Evolutionary conservation across 2,797 vertebrate species (phyloP).

Genomic region (Acestrorhynchus altus): DNA sequence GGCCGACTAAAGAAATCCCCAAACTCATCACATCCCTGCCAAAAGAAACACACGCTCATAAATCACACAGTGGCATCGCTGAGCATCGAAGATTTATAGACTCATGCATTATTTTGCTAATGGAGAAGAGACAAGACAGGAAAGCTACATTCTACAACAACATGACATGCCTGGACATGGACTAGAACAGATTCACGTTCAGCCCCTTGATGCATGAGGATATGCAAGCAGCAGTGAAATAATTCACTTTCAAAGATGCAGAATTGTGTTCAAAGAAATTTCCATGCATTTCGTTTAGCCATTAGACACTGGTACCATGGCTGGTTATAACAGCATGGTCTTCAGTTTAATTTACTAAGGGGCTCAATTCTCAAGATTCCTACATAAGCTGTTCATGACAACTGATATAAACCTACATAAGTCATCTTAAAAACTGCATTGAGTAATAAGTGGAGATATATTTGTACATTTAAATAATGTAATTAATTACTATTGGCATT

Average conservation of each 20-base stretch:
- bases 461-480: too few species aligned
- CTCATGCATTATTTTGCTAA: conserved; percentile 63
- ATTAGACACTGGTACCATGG: background rate
- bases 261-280: background rate
- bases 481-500: too few species aligned
- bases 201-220: background rate
- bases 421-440: too few species aligned
- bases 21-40: conserved; percentile 96
- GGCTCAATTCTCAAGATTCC: too few species aligned
- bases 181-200: conserved; percentile 36
- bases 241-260: background rate
- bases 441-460: too few species aligned
- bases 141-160: conserved; percentile 28
- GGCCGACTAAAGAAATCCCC: conserved; percentile 97
- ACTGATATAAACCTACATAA: too few species aligned
- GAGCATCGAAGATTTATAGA: conserved; percentile 58
- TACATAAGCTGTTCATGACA: too few species aligned
- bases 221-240: background rate
- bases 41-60: conserved; percentile 64
- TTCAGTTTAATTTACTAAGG: too few species aligned
- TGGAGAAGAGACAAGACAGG: conserved; percentile 48
- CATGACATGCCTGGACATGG: conserved; percentile 22
- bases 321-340: too few species aligned
- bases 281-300: background rate
- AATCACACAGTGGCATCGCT: conserved; percentile 58